Percentiles rank a stretch among this genome's conserved stretches.
These are phyloP conservation scores for Saturnia pavonia DNA, from an alignment of 2,888 invertebrate genomes.

Conservation along the genomic window DNA sequence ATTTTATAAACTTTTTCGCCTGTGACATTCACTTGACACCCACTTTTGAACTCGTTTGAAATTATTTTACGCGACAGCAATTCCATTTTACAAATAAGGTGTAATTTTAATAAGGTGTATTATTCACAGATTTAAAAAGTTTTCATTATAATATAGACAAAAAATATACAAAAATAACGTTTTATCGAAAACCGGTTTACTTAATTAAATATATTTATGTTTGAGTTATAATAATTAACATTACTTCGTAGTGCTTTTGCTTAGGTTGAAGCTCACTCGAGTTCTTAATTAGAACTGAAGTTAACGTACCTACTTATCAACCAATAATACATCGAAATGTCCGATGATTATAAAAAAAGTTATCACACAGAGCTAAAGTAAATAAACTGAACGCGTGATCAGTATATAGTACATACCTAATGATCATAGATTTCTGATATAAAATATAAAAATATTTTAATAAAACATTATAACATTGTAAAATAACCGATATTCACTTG, in stretches of 20 bases:
- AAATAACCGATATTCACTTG: neutral
- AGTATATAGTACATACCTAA: constrained; percentile 2
- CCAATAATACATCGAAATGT: constrained; percentile 33
- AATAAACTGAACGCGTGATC: constrained; percentile 41
- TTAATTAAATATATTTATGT: neutral
- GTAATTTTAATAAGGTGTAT: constrained; percentile 18
- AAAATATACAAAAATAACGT: neutral
- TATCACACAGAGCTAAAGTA: constrained; percentile 40
- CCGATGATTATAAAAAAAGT: constrained; percentile 32
- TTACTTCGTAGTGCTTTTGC: neutral
- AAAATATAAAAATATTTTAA: neutral
- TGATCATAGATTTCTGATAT: neutral
- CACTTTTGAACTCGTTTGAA: constrained; percentile 60
- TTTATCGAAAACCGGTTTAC: too few species aligned
- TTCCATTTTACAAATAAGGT: constrained; percentile 66
- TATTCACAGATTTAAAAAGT: neutral
- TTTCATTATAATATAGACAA: neutral
- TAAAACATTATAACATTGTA: neutral
- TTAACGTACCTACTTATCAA: constrained; percentile 43
- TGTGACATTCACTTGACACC: constrained; percentile 67
- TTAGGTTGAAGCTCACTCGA: constrained; percentile 48
- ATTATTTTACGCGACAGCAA: constrained; percentile 65
- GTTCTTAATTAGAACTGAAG: constrained; percentile 69
- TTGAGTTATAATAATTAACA: neutral
- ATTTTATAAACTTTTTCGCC: constrained; percentile 39